Conservation (phyloP, 2,797 vertebrate genomes). For the Lemur catta region DNA sequence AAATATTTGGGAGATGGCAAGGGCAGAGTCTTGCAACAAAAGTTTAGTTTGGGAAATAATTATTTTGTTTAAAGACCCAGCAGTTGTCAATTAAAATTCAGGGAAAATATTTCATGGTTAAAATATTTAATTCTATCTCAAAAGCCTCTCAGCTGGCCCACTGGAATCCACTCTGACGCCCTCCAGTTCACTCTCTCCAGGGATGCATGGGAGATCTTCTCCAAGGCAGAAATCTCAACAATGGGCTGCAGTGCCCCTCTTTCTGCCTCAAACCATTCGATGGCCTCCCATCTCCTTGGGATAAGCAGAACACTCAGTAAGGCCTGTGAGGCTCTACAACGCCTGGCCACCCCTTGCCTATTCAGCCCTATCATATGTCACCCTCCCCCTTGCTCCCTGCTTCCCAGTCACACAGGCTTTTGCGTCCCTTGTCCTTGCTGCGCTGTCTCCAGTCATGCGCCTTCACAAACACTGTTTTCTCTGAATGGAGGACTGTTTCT, state of each 20-base stretch:
- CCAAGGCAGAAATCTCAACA: not conserved
- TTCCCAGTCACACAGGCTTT: not conserved
- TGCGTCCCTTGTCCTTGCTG: not conserved
- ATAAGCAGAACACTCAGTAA: not conserved
- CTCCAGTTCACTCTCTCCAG: not conserved
- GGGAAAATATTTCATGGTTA: not conserved
- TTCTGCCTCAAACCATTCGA: not conserved
- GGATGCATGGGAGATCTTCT: not conserved
- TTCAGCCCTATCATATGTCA: not conserved
- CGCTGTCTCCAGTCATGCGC: not conserved
- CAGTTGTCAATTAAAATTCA: conserved; percentile 9
- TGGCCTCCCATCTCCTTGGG: not conserved
- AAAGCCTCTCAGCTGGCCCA: not conserved
- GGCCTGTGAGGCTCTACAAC: accelerated
- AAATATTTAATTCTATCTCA: not conserved
- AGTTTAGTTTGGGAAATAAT: not conserved
- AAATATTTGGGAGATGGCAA: conserved; percentile 41
- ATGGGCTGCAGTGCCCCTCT: not conserved
- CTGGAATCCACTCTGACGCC: not conserved
- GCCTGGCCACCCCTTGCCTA: not conserved
- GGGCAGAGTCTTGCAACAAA: not conserved
- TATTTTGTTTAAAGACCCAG: conserved; percentile 17
- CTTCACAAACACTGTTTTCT: not conserved
- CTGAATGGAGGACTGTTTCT: not conserved
- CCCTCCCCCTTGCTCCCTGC: not conserved